These are phyloP conservation scores for Salvelinus namaycush DNA, from an alignment of 2,113 vertebrate species.

Conservation along the genomic window DNA sequence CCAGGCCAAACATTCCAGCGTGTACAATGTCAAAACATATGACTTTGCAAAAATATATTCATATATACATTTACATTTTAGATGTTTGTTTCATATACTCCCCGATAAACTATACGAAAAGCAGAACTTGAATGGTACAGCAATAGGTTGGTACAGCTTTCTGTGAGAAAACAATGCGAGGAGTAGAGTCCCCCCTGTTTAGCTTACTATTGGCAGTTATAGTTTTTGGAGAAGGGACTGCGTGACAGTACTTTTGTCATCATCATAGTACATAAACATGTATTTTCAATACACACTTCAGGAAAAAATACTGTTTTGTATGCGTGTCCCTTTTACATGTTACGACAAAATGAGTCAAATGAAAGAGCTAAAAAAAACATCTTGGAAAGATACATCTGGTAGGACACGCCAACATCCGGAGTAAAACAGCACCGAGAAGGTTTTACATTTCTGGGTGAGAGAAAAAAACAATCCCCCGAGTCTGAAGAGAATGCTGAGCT, in stretches of 20 bases:
- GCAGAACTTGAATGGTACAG: conserved; percentile 38
- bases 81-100: conserved; percentile 45
- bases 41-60: conserved; percentile 70
- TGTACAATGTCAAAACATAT: conserved; percentile 43
- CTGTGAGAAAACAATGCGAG: conserved; percentile 38
- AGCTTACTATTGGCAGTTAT: conserved; percentile 33
- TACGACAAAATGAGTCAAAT: conserved; percentile 8
- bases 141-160: conserved; percentile 14
- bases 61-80: conserved; percentile 48
- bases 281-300: neutral
- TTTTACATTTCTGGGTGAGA: conserved; percentile 56
- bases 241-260: neutral
- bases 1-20: conserved; percentile 40
- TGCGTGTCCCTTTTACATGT: conserved; percentile 48
- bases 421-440: conserved; percentile 30
- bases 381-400: neutral
- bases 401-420: neutral
- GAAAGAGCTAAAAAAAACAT: neutral
- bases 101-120: conserved; percentile 60
- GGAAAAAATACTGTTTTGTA: conserved; percentile 39
- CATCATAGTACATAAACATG: neutral
- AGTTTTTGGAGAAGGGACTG: conserved; percentile 23
- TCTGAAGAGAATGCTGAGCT: conserved; percentile 10
- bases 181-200: conserved; percentile 1
- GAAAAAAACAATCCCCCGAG: conserved; percentile 54